Evolutionary conservation across 2,113 vertebrate genomes (phyloP).

Genomic region (Jaculus jaculus): DNA sequence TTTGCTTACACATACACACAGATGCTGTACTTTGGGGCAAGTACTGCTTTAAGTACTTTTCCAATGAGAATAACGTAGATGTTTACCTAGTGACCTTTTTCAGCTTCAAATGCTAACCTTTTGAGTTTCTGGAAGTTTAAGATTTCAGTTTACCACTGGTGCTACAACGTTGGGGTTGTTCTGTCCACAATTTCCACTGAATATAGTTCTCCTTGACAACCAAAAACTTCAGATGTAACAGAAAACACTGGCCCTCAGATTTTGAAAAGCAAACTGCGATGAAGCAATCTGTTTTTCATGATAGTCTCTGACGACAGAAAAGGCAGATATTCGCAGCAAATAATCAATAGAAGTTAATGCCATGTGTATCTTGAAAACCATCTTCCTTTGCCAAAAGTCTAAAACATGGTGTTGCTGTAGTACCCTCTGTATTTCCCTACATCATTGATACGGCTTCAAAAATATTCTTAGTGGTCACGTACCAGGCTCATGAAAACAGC

Average conservation of each 20-base stretch:
- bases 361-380: not conserved
- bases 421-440: not conserved
- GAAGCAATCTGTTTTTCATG: not conserved
- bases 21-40: not conserved
- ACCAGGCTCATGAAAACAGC: slow-evolving; percentile 8
- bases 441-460: slow-evolving; percentile 13
- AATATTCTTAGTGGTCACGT: slow-evolving; percentile 34
- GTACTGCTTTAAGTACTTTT: slow-evolving; percentile 18
- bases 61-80: slow-evolving; percentile 6
- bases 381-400: slow-evolving; percentile 40
- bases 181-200: slow-evolving; percentile 13
- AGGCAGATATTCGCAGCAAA: not conserved
- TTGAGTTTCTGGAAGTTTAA: slow-evolving; percentile 23
- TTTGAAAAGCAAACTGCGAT: slow-evolving; percentile 42
- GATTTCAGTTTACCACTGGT: not conserved
- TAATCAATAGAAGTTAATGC: not conserved
- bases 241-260: slow-evolving; percentile 8
- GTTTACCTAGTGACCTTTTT: not conserved
- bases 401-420: not conserved
- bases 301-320: not conserved
- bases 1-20: not conserved
- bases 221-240: not conserved
- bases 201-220: slow-evolving; percentile 5
- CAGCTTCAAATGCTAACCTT: not conserved
- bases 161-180: not conserved